Base-by-base conservation (phyloP, 2,113 vertebrate genomes). In the Chlorodrepanis virens region DNA sequence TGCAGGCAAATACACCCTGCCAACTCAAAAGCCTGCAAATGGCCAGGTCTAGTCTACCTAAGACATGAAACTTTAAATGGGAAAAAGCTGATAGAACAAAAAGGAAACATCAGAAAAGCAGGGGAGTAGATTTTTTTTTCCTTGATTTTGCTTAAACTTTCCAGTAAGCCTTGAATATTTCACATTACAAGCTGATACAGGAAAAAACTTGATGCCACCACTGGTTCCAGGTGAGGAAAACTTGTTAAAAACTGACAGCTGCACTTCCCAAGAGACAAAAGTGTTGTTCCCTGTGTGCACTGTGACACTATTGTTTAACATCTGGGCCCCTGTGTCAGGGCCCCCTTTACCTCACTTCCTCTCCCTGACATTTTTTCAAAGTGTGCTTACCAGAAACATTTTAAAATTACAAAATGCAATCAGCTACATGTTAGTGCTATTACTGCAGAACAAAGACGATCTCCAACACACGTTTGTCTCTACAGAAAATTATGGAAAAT, bases 271-370 rank as follows among this genome's bases (percentile, higher is more conserved):
- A 63, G 59, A 94, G 78, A 95, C 67, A 39, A 1, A 90, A 54
- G 45, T 39, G 54, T 54, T 83, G 89, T 65, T 71, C 75, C n/a
- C 60, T 53, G 63, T n/a, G 60, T 78, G 70, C 57, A 45, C 87
- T 59, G 47, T 71, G 54, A 82, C 80, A 94, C 64, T n/a, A 49
- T 24, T 83, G 78, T 88, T 92, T 45, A 90, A 92, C 83, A 96
- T 75, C 94, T 92, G 87, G 75, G 79, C 88, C 35, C 35, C 35
- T 80, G 37, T 72, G 80, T 61, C 88, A 96, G 42, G 60, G 83
- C 35, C 42, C 10, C 37, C 35, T 27, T 35, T 39, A 86, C 68
- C 37, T 77, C 69, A 70, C 74, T 90, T 95, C 76, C 90, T 61
- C 49, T 35, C 24, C 21, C 8, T 5, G 13, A 10, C 12, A 1